Evolutionary conservation across 2,888 invertebrate genomes (phyloP).

Genomic region (Cyrtodaria siliqua): DNA sequence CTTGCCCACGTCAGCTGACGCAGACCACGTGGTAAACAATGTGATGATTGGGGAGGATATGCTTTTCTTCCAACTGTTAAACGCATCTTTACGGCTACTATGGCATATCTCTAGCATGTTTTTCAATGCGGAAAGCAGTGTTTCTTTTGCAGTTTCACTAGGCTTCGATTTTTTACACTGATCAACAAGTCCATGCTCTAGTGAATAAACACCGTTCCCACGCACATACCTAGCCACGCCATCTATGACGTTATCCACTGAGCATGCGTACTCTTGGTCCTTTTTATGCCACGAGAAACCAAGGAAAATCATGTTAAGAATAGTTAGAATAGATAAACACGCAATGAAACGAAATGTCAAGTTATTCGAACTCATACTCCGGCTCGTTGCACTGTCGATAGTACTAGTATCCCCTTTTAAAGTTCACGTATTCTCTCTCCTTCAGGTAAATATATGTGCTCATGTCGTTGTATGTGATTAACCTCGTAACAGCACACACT

Average conservation of each 20-base stretch:
- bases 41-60: slow-evolving; percentile 51
- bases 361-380: slow-evolving; percentile 39
- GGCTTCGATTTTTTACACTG: slow-evolving; percentile 26
- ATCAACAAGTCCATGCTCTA: slow-evolving; percentile 37
- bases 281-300: slow-evolving; percentile 43
- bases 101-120: slow-evolving; percentile 33
- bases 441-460: too few species aligned
- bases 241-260: slow-evolving; percentile 48
- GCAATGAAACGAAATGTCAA: slow-evolving; percentile 48
- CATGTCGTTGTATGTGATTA: too few species aligned
- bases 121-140: slow-evolving; percentile 35
- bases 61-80: slow-evolving; percentile 7
- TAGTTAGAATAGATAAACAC: slow-evolving; percentile 46
- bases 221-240: slow-evolving; percentile 46
- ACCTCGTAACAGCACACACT: too few species aligned
- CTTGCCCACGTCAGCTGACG: slow-evolving; percentile 39
- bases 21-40: slow-evolving; percentile 69
- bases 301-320: slow-evolving; percentile 53
- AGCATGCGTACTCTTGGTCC: slow-evolving; percentile 35
- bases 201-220: slow-evolving; percentile 28
- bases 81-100: neutral
- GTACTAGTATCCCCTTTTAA: too few species aligned
- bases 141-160: slow-evolving; percentile 15
- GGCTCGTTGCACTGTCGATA: too few species aligned
- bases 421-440: too few species aligned